Base-by-base conservation (phyloP, 2,797 vertebrate species). In the Parambassis ranga region DNA sequence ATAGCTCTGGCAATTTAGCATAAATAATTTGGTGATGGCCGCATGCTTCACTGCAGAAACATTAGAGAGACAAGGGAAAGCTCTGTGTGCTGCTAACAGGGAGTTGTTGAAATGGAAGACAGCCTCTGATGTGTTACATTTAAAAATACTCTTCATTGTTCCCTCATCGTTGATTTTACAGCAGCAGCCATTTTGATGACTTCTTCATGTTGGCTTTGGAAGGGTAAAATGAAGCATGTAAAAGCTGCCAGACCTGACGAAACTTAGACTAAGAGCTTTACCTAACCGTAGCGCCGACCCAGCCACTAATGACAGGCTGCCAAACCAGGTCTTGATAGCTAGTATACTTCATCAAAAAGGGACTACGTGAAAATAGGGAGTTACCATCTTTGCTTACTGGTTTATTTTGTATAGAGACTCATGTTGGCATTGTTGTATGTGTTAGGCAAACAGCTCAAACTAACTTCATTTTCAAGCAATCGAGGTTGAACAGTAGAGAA, bases 1-100 rank as follows among this genome's bases (percentile, higher is more conserved):
- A 74, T 75, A 82, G 62, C 71, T 77, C 44, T 65, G 36, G 74
- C 71, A 85, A 76, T 85, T 87, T 69, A 65, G 52, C 65, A 59
- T 70, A 64, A 73, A 74, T 84, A 57, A 84, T 79, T 81, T 74
- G 56, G 47, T 60, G 71, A 81, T 81, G 71, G 68, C 52, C 53
- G 35, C 80, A 78, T 75, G 77, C 67, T 81, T 82, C 68, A 77
- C 42, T 75, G 60, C 57, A 77, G 64, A 65, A 72, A 55, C 58
- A 50, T 71, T 67, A 62, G 60, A 81, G 65, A 66, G 63, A 76
- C 77, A 63, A 49, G 83, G 64, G 71, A 80, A 61, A 7, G 36
- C 60, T 41, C 70, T 69, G 19, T 76, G 37, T 74, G 66, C 75
- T 59, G 48, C 70, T 75, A 72, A 79, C 37, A 75, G 33, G 65